A percentile compares a stretch with the other conserved stretches of the same genome.
These are phyloP conservation scores for Lepidonotus clava DNA, from an alignment of 2,888 invertebrate genomes.

Conservation along the genomic window DNA sequence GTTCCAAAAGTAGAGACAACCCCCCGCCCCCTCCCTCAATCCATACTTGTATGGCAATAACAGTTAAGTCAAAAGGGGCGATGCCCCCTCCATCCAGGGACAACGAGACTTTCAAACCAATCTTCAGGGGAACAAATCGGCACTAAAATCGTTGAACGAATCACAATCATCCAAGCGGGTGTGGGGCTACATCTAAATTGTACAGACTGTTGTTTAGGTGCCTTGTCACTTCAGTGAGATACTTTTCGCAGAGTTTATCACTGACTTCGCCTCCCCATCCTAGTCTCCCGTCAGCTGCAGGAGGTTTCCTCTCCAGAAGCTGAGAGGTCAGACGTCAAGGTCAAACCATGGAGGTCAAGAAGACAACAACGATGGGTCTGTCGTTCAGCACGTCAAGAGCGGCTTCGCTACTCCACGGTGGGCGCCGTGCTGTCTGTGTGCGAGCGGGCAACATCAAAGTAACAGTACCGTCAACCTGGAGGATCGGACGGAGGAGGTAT, in stretches of 20 bases:
- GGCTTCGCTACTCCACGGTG: not conserved
- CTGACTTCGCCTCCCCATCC: not conserved
- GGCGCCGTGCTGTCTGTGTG: slow-evolving; percentile 19
- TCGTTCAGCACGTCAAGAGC: not conserved
- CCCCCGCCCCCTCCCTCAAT: too few species aligned
- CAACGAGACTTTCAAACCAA: too few species aligned
- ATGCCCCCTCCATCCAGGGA: too few species aligned
- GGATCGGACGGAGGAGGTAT: not conserved
- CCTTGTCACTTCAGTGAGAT: not conserved
- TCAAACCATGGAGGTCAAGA: slow-evolving; percentile 10
- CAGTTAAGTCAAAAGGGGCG: too few species aligned
- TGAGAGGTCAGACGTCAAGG: not conserved
- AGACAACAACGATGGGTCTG: slow-evolving; percentile 1
- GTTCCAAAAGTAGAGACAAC: too few species aligned
- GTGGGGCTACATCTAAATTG: too few species aligned
- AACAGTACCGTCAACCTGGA: not conserved
- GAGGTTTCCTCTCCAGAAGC: not conserved
- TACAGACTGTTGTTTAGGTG: not conserved
- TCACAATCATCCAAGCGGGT: too few species aligned
- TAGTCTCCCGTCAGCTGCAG: not conserved
- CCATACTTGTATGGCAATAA: too few species aligned
- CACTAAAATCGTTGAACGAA: too few species aligned
- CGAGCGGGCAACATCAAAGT: not conserved
- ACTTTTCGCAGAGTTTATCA: not conserved
- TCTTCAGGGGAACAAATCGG: too few species aligned